These are phyloP conservation scores for Panthera uncia DNA, from an alignment of 2,113 vertebrate species.

Conservation along the genomic window DNA sequence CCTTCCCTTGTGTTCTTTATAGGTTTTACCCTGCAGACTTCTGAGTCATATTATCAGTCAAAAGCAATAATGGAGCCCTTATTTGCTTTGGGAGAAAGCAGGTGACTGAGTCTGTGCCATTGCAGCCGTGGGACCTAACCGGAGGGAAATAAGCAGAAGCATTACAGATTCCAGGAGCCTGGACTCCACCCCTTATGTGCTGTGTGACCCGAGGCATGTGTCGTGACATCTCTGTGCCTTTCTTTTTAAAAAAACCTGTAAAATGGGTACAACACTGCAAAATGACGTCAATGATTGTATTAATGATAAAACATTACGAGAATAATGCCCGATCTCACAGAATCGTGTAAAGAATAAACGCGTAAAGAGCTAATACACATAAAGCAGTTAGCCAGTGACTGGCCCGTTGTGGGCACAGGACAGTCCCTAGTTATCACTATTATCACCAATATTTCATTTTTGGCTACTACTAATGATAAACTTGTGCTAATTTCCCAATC, in stretches of 20 bases:
- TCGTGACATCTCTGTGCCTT: background rate
- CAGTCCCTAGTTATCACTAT: background rate
- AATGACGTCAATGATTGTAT: background rate
- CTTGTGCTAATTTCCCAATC: background rate
- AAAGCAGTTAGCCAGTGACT: background rate
- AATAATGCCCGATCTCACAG: background rate
- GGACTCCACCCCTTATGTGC: accelerated
- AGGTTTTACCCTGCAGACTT: no score
- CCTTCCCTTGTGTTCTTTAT: background rate
- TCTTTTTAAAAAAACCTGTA: background rate
- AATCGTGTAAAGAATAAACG: background rate
- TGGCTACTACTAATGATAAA: background rate
- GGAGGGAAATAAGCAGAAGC: no score
- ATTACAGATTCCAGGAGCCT: accelerated
- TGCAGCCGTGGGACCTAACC: background rate
- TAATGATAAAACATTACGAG: no score
- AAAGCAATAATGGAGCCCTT: accelerated
- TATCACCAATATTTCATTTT: background rate
- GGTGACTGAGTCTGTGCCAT: background rate
- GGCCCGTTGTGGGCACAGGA: accelerated
- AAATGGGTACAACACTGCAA: background rate
- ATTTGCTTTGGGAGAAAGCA: background rate
- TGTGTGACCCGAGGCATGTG: background rate
- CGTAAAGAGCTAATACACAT: background rate
- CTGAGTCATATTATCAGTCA: accelerated